A percentile compares a stretch with the other conserved stretches of the same genome.
phyloP scores from a whole-genome alignment of 2,797 vertebrate genomes.

The Dryobates pubescens region DNA sequence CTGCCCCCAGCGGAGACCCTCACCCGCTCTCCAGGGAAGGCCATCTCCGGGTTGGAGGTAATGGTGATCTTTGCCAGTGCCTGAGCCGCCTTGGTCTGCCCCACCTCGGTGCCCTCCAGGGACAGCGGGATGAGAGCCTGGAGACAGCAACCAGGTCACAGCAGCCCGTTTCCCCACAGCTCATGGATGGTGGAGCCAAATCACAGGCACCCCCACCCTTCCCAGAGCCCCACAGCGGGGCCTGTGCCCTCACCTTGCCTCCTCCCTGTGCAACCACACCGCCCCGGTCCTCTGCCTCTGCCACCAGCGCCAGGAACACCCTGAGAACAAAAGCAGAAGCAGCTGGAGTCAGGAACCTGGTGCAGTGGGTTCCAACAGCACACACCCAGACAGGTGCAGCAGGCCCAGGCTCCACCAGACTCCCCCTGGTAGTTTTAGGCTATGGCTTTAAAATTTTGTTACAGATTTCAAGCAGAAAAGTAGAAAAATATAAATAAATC shows the following conservation, averaged over 20 bases:
- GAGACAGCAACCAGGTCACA: background rate
- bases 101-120: slow-evolving; percentile 89
- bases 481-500: too few relatives aligned
- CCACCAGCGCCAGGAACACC: slow-evolving; percentile 94
- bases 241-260: slow-evolving; percentile 87
- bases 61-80: slow-evolving; percentile 96
- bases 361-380: background rate
- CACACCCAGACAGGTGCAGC: too few relatives aligned
- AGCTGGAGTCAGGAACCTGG: background rate
- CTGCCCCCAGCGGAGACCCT: background rate
- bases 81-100: slow-evolving; percentile 95
- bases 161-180: background rate
- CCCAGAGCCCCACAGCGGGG: fast-evolving
- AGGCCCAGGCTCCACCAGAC: background rate
- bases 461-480: too few relatives aligned
- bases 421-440: background rate
- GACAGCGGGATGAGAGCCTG: slow-evolving; percentile 93
- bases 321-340: slow-evolving; percentile 64
- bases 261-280: slow-evolving; percentile 94
- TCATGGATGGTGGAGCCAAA: fast-evolving
- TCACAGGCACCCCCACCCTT: too few relatives aligned
- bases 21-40: slow-evolving; percentile 95
- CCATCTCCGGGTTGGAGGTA: slow-evolving; percentile 96
- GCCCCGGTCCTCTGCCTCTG: slow-evolving; percentile 91
- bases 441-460: too few relatives aligned